phyloP scores from a whole-genome alignment of 2,113 vertebrate genomes.

The Willisornis vidua region DNA sequence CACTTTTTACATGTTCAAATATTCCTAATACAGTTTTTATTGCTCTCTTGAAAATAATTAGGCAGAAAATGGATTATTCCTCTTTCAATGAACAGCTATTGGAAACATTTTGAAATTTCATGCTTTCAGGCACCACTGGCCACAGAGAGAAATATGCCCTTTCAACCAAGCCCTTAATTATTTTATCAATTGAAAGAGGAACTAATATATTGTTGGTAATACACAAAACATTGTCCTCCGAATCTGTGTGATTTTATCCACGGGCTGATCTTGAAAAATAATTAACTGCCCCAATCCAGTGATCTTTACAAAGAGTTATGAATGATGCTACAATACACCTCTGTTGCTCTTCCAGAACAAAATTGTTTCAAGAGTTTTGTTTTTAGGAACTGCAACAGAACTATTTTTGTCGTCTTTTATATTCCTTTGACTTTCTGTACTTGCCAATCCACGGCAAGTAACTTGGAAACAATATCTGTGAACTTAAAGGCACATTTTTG shows the following conservation, averaged over 20 bases:
- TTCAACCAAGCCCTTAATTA: constrained; percentile 54
- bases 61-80: constrained; percentile 58
- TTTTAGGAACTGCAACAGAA: neutral
- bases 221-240: neutral
- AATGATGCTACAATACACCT: neutral
- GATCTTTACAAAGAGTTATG: neutral
- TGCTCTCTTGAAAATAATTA: constrained; percentile 61
- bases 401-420: neutral
- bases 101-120: constrained; percentile 57
- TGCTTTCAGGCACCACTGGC: constrained; percentile 49
- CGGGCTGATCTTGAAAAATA: neutral
- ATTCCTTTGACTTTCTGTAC: neutral
- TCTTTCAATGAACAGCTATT: constrained; percentile 28
- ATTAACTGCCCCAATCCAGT: neutral
- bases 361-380: neutral
- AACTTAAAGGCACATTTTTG: neutral
- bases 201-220: neutral
- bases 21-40: constrained; percentile 37
- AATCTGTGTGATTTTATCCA: neutral
- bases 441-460: neutral
- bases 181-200: constrained; percentile 47
- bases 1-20: constrained; percentile 16
- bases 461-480: neutral
- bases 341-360: neutral
- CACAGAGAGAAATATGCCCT: constrained; percentile 18